Evolutionary conservation across 1,140 invertebrate species (phyloP).

Genomic region (Conus ventricosus): DNA sequence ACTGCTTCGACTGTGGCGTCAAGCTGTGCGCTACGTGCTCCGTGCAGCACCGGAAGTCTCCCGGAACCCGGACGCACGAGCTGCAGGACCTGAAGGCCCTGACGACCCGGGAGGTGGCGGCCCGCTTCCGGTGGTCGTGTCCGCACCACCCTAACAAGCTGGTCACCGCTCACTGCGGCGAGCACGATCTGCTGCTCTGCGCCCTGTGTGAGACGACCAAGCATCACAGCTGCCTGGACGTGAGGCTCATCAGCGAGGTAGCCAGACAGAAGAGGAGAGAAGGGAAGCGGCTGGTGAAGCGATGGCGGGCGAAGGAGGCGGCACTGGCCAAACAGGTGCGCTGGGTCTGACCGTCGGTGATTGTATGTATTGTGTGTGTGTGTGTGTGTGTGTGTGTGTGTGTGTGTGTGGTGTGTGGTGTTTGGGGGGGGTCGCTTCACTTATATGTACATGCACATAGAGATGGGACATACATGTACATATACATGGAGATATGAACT

Average conservation of each 20-base stretch:
- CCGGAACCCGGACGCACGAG: neutral
- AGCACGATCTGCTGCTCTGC: neutral
- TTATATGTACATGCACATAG: too few relatives aligned
- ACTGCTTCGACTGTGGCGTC: neutral
- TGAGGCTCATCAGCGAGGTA: neutral
- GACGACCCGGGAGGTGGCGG: neutral
- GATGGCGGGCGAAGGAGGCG: neutral
- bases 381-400: too few relatives aligned
- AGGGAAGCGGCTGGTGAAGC: neutral
- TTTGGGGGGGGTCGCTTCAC: too few relatives aligned
- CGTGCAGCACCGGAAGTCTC: neutral
- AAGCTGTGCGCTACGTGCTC: conserved; percentile 9
- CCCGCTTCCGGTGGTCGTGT: neutral
- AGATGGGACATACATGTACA: too few relatives aligned
- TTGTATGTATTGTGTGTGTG: too few relatives aligned
- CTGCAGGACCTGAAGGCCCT: neutral
- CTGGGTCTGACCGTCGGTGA: too few relatives aligned
- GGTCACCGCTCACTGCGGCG: neutral
- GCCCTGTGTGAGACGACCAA: neutral
- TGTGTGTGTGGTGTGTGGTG: too few relatives aligned
- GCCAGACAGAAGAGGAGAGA: neutral
- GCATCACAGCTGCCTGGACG: neutral
- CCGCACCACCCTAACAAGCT: neutral
- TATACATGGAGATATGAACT: too few relatives aligned
- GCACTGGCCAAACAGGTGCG: neutral